Percentiles rank a stretch among this genome's conserved stretches.
Evolutionary conservation across 1,140 invertebrate species (phyloP).

Genomic region (Scaptodrosophila lebanonensis): DNA sequence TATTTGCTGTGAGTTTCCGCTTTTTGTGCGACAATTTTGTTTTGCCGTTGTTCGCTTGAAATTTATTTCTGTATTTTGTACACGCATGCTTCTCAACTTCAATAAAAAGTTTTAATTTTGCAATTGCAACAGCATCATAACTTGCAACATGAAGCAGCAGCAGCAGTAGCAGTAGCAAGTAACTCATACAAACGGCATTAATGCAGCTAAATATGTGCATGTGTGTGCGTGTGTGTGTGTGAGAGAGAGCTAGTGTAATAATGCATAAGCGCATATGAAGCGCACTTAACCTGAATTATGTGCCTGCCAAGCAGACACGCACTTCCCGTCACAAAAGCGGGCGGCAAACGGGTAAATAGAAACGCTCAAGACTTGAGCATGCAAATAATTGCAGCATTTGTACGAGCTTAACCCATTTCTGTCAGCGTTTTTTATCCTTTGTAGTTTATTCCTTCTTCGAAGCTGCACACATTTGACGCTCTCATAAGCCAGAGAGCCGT

Average conservation of each 20-base stretch:
- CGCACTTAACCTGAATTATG: conserved; percentile 64
- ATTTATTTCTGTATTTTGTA: conserved; percentile 21
- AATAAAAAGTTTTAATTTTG: conserved; percentile 55
- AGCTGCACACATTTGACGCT: conserved; percentile 8
- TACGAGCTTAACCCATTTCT: conserved; percentile 64
- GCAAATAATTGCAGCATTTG: conserved; percentile 71
- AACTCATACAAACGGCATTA: no score
- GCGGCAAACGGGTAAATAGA: conserved; percentile 31
- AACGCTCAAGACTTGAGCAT: conserved; percentile 46
- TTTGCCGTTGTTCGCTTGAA: conserved; percentile 36
- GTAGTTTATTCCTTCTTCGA: conserved; percentile 31
- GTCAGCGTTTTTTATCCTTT: conserved; percentile 15
- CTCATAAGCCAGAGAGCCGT: no score
- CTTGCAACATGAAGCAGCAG: no score
- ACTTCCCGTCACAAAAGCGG: conserved; percentile 2
- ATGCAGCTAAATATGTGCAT: no score
- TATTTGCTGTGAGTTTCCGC: conserved; percentile 26
- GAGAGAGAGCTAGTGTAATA: conserved; percentile 41
- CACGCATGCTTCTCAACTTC: conserved; percentile 56
- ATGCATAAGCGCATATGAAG: conserved; percentile 69
- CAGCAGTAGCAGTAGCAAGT: no score
- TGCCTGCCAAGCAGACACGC: conserved; percentile 40
- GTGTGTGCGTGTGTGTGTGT: not conserved
- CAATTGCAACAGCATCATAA: conserved; percentile 23
- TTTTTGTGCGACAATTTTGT: conserved; percentile 27